A percentile compares a stretch with the other conserved stretches of the same genome.
These are phyloP conservation scores for Periparus ater DNA, from an alignment of 2,797 vertebrate species.

Conservation along the genomic window DNA sequence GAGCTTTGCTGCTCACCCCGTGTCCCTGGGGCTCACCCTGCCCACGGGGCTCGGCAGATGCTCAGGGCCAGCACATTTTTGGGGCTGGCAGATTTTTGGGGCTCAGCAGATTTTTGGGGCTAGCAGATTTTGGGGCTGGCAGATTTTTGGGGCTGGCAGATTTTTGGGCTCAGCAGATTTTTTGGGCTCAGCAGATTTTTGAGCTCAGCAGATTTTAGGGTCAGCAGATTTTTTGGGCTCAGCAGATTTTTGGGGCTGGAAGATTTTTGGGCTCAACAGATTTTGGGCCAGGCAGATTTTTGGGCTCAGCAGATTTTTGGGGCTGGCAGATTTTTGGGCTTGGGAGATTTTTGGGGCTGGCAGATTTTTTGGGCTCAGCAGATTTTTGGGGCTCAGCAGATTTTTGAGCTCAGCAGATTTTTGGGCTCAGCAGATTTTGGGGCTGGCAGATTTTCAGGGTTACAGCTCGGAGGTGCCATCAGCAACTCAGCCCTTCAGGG, in stretches of 20 bases:
- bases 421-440: not conserved
- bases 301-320: not conserved
- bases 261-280: not conserved
- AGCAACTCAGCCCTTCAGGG: not conserved
- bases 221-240: not conserved
- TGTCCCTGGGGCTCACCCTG: too few relatives aligned
- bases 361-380: too few relatives aligned
- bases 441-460: too few relatives aligned
- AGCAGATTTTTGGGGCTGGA: too few relatives aligned
- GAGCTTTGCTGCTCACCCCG: not conserved
- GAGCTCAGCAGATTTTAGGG: not conserved
- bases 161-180: not conserved
- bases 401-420: too few relatives aligned
- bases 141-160: not conserved
- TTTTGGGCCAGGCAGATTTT: too few relatives aligned
- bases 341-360: too few relatives aligned
- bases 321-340: not conserved
- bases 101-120: too few relatives aligned
- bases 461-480: not conserved
- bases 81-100: not conserved
- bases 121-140: not conserved
- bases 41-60: not conserved
- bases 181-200: too few relatives aligned
- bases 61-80: not conserved
- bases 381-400: not conserved